Evolutionary conservation across 2,113 vertebrate genomes (phyloP), one percentile per base, ranked within the genome.

Genomic region (Cyanocitta stelleri): DNA sequence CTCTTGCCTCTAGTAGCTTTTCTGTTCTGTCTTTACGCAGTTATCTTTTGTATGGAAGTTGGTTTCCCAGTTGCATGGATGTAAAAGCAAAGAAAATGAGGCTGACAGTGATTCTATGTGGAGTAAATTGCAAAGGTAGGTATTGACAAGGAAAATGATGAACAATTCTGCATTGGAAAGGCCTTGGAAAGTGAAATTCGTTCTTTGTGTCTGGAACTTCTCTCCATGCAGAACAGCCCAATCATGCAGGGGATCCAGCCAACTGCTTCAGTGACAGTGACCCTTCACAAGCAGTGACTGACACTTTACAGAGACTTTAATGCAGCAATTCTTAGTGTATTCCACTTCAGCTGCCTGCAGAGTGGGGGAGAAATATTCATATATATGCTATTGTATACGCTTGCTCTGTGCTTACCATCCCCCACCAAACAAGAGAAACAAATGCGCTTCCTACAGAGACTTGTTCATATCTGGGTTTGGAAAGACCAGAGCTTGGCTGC

Each of bases 351-450:
- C 59, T 74, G 32, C 51, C 61, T 63, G 56, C 23, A 51, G 59
- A 87, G 19, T 1, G 0, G 22, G 11, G n/a, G 24, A 81, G 27
- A 87, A 67, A 72, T 75, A 37, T n/a, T 68, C n/a, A 6, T 17
- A 11, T 7, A 4, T 7, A 26, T 0, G 0, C 7, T n/a, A 6
- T 30, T 33, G 8, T 12, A 15, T 7, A 2, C 15, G 14, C 6
- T 32, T 54, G 20, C 52, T 74, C 67, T 68, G 68, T 52, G 21
- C 39, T 78, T 15, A 39, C 20, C 56, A 5, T 52, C 35, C 48
- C 29, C 18, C 19, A 20, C 5, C 8, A 24, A 52, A 85, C 4
- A 56, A 35, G 13, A 75, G 30, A 35, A 79, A 13, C 22, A 67
- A 49, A 55, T 29, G 16, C 11, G 3, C 20, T 51, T 87, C 48